phyloP scores from a whole-genome alignment of 1,140 invertebrate species.

The Anadara kagoshimensis region DNA sequence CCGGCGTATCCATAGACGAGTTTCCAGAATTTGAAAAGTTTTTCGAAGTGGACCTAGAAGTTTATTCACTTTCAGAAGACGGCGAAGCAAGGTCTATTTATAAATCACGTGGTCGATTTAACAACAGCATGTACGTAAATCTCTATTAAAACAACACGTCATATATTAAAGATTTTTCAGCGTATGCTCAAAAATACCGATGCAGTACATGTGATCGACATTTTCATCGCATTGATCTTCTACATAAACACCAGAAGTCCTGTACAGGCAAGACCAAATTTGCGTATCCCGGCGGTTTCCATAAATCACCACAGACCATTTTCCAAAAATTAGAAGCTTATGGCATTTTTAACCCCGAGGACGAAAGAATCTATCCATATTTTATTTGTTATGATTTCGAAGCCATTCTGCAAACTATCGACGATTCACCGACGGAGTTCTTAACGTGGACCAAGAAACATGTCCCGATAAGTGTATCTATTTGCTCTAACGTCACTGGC shows the following conservation, averaged over 20 bases:
- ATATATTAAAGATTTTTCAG: constrained; percentile 14
- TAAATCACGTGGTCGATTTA: constrained; percentile 15
- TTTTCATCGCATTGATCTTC: not conserved
- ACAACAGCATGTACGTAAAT: constrained; percentile 20
- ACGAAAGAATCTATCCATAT: not conserved
- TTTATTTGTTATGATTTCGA: constrained; percentile 31
- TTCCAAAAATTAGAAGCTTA: constrained; percentile 29
- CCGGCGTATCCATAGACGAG: not conserved
- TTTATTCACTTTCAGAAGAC: constrained; percentile 8
- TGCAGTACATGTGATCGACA: constrained; percentile 19
- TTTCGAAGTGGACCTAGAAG: constrained; percentile 11
- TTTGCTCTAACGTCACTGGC: constrained; percentile 15
- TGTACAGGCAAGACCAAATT: constrained; percentile 15
- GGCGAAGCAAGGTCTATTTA: constrained; percentile 8
- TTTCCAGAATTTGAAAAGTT: constrained; percentile 9
- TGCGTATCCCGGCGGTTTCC: constrained; percentile 15
- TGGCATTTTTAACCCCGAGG: constrained; percentile 1
- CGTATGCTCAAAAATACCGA: constrained; percentile 21
- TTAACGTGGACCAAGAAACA: constrained; percentile 11
- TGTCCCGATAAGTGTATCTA: constrained; percentile 3
- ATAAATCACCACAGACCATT: not conserved
- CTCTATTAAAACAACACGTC: constrained; percentile 12
- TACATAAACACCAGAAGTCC: constrained; percentile 1
- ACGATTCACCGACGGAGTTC: not conserved
- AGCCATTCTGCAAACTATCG: not conserved